phyloP scores from a whole-genome alignment of 2,888 invertebrate species.

The Trypoxylon attenuatum region DNA sequence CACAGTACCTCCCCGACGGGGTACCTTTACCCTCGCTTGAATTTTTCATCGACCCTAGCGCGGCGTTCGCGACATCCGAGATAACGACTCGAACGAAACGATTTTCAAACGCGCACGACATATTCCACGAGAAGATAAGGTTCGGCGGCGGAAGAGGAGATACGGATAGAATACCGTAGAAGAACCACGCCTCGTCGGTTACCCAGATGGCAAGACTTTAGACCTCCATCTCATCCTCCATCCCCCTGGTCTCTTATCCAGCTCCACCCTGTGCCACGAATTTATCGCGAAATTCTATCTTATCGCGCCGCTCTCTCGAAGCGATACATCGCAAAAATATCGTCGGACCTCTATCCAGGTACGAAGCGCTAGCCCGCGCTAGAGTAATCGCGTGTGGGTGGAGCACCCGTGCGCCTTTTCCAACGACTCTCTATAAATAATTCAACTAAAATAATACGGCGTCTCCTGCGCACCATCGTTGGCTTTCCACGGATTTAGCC shows the following conservation, averaged over 20 bases:
- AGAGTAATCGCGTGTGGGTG: background rate
- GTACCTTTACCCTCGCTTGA: background rate
- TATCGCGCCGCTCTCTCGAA: slow-evolving; percentile 26
- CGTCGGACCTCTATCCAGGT: background rate
- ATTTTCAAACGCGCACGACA: background rate
- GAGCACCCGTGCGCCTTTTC: slow-evolving; percentile 2
- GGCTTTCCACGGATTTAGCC: slow-evolving; percentile 43
- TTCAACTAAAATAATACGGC: slow-evolving; percentile 70
- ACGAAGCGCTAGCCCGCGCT: background rate
- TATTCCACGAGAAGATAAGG: slow-evolving; percentile 11
- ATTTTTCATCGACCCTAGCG: no score
- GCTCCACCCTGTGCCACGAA: slow-evolving; percentile 29
- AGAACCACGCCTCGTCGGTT: slow-evolving; percentile 55
- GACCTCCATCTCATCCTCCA: slow-evolving; percentile 15
- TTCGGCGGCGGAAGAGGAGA: slow-evolving; percentile 19
- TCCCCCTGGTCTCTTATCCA: background rate
- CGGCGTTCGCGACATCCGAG: no score
- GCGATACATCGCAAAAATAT: slow-evolving; percentile 25
- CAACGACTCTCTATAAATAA: slow-evolving; percentile 68
- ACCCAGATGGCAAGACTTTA: slow-evolving; percentile 52
- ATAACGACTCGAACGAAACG: background rate
- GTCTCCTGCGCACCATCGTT: slow-evolving; percentile 26
- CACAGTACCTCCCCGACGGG: background rate
- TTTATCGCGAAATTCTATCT: slow-evolving; percentile 49
- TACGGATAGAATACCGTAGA: slow-evolving; percentile 42